Conservation (phyloP, 30 jellyfish, hydroid and myxozoan species). For the Aurelia aurita complex sp. Pacific region DNA sequence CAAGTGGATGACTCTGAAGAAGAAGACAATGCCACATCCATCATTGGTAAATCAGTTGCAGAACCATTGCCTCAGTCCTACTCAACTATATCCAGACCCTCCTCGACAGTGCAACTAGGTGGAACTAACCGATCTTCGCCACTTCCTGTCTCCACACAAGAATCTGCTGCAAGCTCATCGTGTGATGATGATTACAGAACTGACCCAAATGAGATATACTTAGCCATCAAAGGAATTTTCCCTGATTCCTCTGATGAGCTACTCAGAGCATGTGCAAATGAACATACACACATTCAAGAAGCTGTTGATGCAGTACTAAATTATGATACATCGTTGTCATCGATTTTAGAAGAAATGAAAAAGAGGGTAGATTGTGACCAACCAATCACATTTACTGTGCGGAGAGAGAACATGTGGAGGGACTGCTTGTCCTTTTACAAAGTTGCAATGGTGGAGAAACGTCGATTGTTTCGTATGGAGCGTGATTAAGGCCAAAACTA, state of each 20-base stretch:
- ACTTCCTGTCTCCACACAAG: neutral
- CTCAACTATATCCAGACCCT: neutral
- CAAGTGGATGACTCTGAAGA: neutral
- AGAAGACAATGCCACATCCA: neutral
- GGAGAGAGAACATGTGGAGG: constrained; percentile 14
- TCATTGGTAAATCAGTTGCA: neutral
- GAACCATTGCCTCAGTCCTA: neutral
- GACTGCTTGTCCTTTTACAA: neutral
- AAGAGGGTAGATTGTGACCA: constrained; percentile 2
- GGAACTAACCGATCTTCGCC: neutral
- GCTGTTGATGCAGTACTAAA: neutral
- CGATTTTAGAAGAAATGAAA: neutral
- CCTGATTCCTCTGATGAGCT: constrained; percentile 3
- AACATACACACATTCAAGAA: neutral
- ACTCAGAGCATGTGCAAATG: neutral
- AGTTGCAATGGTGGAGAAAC: neutral
- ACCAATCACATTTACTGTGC: neutral
- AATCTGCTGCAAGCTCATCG: neutral
- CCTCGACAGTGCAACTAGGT: too few relatives aligned
- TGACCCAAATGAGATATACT: neutral
- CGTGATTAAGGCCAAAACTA: too few relatives aligned
- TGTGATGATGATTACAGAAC: neutral
- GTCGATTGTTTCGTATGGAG: neutral
- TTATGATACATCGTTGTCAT: neutral
- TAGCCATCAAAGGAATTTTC: neutral